Conservation (phyloP, 2,113 vertebrate species). For the Leucoraja erinaceus region DNA sequence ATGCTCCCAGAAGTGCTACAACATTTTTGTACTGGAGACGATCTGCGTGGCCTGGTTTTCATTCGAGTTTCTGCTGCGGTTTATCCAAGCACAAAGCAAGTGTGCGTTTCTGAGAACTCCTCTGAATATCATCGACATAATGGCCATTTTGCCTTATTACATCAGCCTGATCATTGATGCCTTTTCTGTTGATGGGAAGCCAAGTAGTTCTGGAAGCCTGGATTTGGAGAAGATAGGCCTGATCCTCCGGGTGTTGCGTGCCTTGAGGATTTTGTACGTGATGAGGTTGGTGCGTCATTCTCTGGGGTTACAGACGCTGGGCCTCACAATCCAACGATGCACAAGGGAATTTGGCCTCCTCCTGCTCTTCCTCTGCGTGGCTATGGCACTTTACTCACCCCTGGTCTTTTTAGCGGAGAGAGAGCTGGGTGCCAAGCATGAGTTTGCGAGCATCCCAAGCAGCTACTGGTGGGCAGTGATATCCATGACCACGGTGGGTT, state of each 20-base stretch:
- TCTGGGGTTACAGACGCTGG: constrained; percentile 82
- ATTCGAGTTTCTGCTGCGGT: constrained; percentile 84
- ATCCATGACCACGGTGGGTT: constrained; percentile 97
- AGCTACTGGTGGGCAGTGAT: constrained; percentile 98
- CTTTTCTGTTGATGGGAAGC: constrained; percentile 58
- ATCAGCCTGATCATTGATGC: constrained; percentile 78
- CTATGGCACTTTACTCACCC: constrained; percentile 88
- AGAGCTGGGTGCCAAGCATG: constrained; percentile 86
- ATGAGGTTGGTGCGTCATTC: constrained; percentile 89
- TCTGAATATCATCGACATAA: constrained; percentile 82
- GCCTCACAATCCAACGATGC: constrained; percentile 82
- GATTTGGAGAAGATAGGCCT: constrained; percentile 87
- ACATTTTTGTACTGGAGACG: constrained; percentile 90
- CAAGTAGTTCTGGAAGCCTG: constrained; percentile 69
- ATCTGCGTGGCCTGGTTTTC: constrained; percentile 96
- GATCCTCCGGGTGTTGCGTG: constrained; percentile 79
- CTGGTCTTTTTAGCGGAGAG: constrained; percentile 88
- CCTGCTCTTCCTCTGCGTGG: constrained; percentile 87
- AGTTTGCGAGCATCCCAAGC: constrained; percentile 88
- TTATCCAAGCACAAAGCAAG: constrained; percentile 86
- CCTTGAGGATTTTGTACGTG: constrained; percentile 86
- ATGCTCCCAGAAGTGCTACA: constrained; percentile 78
- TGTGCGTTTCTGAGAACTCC: constrained; percentile 83
- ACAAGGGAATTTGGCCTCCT: constrained; percentile 84
- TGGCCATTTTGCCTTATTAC: constrained; percentile 92